Base-by-base conservation (phyloP, 2,888 invertebrate genomes). In the Cerceris ruficornis region DNA sequence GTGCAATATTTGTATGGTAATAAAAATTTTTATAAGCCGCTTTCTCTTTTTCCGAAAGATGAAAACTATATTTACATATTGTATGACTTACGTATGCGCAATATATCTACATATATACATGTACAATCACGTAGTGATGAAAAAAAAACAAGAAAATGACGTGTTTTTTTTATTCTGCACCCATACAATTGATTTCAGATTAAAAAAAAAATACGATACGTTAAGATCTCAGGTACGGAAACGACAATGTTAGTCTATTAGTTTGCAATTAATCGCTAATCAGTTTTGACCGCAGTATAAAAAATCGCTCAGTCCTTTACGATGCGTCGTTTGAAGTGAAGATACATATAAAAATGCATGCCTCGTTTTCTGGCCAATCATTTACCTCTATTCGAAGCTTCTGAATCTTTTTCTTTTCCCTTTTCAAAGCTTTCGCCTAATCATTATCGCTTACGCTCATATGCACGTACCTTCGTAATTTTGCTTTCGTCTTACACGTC, bases 1-100 rank as follows among this genome's bases (percentile, higher is more conserved):
- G 89, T 90, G 90, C 91, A 90, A 90, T 89, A 89, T 88, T 88
- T 90, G 85, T 88, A 88, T 86, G 84, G 79, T 83, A 81, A 77
- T 84, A 77, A 71, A 80, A 43, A 77, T 80, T 86, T 87, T 87
- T 83, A 86, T 82, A 86, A 82, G 49, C 72, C 75, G 78, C 83
- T 86, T 85, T 78, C 83, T 86, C 83, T 78, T 75, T 76, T 74
- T 60, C 76, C 69, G 71, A 61, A 74, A 68, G 76, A 71, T 77
- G 59, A 82, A 78, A 82, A 64, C 61, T 87, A 87, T 88, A 85
- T 88, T 87, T 87, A 86, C 81, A 86, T 77, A 78, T 83, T 88
- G 88, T 88, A 88, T 76, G 71, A 84, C 62, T 77, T 72, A 81
- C 75, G 69, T 84, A 87, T 82, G 72, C 87, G 86, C 82, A 85